phyloP scores from a whole-genome alignment of 2,888 invertebrate genomes.

The Lamellibrachia satsuma region DNA sequence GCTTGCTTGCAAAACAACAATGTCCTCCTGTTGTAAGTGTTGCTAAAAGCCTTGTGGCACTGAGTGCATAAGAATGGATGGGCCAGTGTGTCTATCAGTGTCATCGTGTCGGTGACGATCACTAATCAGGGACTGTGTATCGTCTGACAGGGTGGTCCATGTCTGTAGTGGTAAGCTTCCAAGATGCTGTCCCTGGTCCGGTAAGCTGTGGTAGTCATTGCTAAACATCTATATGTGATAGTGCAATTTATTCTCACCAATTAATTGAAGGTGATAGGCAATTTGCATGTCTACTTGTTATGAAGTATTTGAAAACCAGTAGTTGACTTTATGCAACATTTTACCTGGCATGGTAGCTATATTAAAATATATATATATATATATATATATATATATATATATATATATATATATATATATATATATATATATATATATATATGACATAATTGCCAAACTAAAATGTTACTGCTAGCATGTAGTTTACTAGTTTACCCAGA shows the following conservation, averaged over 20 bases:
- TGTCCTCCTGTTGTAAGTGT: not conserved
- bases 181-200: not conserved
- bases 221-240: not conserved
- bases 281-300: not conserved
- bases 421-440: too few relatives aligned
- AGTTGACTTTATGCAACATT: too few relatives aligned
- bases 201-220: not conserved
- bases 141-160: not conserved
- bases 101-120: not conserved
- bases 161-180: not conserved
- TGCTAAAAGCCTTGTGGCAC: not conserved
- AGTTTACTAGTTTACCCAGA: too few relatives aligned
- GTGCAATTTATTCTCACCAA: not conserved
- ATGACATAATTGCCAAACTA: too few relatives aligned
- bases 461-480: too few relatives aligned
- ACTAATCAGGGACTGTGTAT: not conserved
- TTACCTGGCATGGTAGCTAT: not conserved
- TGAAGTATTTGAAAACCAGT: too few relatives aligned
- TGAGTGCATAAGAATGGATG: not conserved
- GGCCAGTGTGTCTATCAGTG: not conserved
- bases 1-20: not conserved
- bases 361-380: not conserved
- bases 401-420: too few relatives aligned
- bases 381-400: too few relatives aligned
- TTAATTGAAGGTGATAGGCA: not conserved